These are phyloP conservation scores for Cheilosia scutellata DNA, from an alignment of 2,888 invertebrate species.

Conservation along the genomic window DNA sequence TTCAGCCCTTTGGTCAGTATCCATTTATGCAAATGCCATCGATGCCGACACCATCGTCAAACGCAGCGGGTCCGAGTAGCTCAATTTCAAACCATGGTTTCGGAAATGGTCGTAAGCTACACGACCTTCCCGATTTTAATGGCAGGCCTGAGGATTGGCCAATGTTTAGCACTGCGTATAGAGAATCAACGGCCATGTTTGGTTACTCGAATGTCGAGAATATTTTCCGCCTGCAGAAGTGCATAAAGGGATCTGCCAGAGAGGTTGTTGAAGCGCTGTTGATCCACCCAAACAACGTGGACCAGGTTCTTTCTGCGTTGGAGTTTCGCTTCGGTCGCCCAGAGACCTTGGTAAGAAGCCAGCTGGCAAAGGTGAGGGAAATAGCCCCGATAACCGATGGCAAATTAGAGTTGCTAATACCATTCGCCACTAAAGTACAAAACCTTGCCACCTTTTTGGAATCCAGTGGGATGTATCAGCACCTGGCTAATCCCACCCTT, in stretches of 20 bases:
- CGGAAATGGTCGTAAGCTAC: conserved; percentile 26
- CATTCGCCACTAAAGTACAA: conserved; percentile 55
- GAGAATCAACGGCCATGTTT: conserved; percentile 44
- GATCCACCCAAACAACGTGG: no score
- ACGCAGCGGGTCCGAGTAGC: neutral
- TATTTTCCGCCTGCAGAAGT: conserved; percentile 43
- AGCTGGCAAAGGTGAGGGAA: conserved; percentile 17
- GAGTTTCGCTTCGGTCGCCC: no score
- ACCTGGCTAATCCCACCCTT: conserved; percentile 12
- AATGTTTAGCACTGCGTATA: conserved; percentile 50
- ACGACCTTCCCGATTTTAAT: conserved; percentile 44
- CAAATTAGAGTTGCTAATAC: conserved; percentile 38
- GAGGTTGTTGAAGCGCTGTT: conserved; percentile 58
- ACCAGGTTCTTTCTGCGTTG: neutral
- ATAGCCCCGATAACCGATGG: conserved; percentile 52
- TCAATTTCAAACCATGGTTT: neutral
- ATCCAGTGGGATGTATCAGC: conserved; percentile 37
- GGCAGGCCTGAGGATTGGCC: conserved; percentile 62
- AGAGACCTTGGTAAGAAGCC: conserved; percentile 54
- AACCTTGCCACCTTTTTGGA: conserved; percentile 56
- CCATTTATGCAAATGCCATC: neutral
- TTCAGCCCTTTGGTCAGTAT: neutral
- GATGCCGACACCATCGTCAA: neutral
- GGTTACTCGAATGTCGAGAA: conserved; percentile 58
- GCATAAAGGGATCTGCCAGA: conserved; percentile 53